phyloP scores from a whole-genome alignment of 2,888 invertebrate genomes.

The Cordilura impudica region DNA sequence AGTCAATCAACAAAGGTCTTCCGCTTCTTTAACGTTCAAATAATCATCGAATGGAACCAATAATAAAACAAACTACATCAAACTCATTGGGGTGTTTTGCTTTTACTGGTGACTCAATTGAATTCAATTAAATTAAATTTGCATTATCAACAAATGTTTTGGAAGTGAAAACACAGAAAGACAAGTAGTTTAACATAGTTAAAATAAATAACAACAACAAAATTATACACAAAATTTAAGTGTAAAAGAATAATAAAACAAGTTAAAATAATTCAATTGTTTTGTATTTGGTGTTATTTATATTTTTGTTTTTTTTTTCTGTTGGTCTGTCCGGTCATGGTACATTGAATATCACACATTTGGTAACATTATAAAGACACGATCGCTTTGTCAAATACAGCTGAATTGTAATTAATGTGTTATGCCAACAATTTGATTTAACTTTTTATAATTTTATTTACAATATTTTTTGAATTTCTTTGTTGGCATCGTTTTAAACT shows the following conservation, averaged over 20 bases:
- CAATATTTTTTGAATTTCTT: too few relatives aligned
- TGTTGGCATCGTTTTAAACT: too few relatives aligned
- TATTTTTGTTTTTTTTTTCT: conserved; percentile 34
- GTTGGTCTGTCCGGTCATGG: conserved; percentile 65
- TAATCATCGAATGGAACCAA: conserved; percentile 77
- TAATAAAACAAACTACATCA: conserved; percentile 54
- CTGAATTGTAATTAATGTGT: background rate
- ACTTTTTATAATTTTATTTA: too few relatives aligned
- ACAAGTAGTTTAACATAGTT: conserved; percentile 42
- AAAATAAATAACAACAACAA: conserved; percentile 10
- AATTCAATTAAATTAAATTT: conserved; percentile 63
- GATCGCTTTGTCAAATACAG: conserved; percentile 30
- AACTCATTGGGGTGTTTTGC: conserved; percentile 16
- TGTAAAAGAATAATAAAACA: conserved; percentile 45
- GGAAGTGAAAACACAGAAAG: conserved; percentile 38
- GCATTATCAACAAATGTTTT: conserved; percentile 57
- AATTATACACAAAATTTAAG: conserved; percentile 18
- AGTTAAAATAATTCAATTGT: conserved; percentile 64
- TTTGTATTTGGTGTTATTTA: conserved; percentile 60
- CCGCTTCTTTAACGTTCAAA: conserved; percentile 65
- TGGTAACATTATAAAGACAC: conserved; percentile 55
- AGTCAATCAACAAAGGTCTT: conserved; percentile 67
- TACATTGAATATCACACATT: conserved; percentile 76
- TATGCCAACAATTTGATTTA: too few relatives aligned
- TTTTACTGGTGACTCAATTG: conserved; percentile 57